Evolutionary conservation across 2,888 invertebrate species (phyloP).

Genomic region (Ormia ochracea): DNA sequence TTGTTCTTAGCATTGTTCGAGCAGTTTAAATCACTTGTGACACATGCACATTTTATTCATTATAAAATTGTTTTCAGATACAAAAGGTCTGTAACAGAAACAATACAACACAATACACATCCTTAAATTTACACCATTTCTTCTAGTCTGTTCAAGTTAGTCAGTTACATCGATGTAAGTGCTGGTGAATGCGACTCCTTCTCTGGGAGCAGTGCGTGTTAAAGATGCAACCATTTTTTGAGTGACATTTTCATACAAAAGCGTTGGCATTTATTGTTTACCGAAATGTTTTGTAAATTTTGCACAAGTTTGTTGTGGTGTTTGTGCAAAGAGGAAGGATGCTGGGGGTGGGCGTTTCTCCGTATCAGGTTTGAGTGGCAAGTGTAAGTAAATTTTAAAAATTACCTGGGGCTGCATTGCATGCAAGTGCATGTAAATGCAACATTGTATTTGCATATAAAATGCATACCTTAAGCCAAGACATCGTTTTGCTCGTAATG

Average conservation of each 20-base stretch:
- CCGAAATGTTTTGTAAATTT: slow-evolving; percentile 50
- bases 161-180: slow-evolving; percentile 35
- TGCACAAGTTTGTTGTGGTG: slow-evolving; percentile 28
- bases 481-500: slow-evolving; percentile 41
- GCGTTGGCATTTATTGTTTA: slow-evolving; percentile 60
- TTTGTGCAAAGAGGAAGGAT: neutral
- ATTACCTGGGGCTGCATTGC: slow-evolving; percentile 54
- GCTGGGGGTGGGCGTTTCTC: neutral
- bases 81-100: slow-evolving; percentile 37
- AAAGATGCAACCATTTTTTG: slow-evolving; percentile 53
- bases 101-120: slow-evolving; percentile 15
- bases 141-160: slow-evolving; percentile 29
- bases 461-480: slow-evolving; percentile 49
- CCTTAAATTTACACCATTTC: slow-evolving; percentile 27
- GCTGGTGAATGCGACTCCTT: slow-evolving; percentile 1
- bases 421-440: slow-evolving; percentile 60
- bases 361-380: neutral
- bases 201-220: slow-evolving; percentile 1
- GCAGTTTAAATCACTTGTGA: slow-evolving; percentile 57
- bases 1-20: slow-evolving; percentile 29
- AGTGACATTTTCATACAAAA: slow-evolving; percentile 58
- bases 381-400: slow-evolving; percentile 42
- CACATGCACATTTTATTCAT: slow-evolving; percentile 61
- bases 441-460: slow-evolving; percentile 64
- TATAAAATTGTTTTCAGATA: slow-evolving; percentile 39